These are phyloP conservation scores for Aricia agestis DNA, from an alignment of 1,140 invertebrate species.

Conservation along the genomic window DNA sequence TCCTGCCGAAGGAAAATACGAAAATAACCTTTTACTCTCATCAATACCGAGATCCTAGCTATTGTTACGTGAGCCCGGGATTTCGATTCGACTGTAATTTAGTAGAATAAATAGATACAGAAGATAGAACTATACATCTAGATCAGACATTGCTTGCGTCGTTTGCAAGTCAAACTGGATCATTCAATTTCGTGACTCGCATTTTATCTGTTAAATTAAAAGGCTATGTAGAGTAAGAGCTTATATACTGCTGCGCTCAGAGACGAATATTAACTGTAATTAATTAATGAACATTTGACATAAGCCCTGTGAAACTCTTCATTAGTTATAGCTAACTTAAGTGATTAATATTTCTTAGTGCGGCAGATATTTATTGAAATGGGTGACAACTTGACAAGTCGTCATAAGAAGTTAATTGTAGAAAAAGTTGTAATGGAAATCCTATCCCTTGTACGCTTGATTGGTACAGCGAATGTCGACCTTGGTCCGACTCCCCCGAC, in stretches of 20 bases:
- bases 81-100: background rate
- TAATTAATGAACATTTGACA: no score
- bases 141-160: background rate
- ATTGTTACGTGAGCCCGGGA: background rate
- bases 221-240: no score
- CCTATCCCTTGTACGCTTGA: constrained; percentile 13
- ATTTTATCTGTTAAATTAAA: background rate
- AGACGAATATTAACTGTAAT: no score
- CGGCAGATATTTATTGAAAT: background rate
- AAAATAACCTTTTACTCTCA: background rate
- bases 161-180: background rate
- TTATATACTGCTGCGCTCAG: no score
- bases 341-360: background rate
- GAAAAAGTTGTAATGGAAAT: background rate
- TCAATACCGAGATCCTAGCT: background rate
- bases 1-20: background rate
- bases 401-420: background rate
- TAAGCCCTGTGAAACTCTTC: no score
- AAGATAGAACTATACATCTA: background rate
- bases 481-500: constrained; percentile 16
- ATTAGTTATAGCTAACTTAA: no score
- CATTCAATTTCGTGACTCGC: background rate
- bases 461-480: constrained; percentile 16
- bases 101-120: background rate
- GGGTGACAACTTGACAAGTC: background rate